These are phyloP conservation scores for Dynastes grantii DNA, from an alignment of 2,888 invertebrate species.

Conservation along the genomic window DNA sequence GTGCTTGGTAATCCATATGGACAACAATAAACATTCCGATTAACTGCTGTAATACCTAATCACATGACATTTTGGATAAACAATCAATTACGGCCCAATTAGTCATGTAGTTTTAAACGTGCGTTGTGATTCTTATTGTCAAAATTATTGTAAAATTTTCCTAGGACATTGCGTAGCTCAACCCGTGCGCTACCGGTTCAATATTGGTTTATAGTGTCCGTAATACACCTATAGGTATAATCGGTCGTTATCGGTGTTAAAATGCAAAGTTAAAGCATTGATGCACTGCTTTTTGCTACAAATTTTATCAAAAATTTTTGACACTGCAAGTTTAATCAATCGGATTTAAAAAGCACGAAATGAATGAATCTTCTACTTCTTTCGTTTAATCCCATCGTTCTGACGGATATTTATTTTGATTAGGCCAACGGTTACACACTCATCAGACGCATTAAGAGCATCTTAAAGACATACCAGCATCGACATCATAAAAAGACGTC, in stretches of 20 bases:
- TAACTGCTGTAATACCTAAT: background rate
- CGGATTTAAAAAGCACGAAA: no score
- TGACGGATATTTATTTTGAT: background rate
- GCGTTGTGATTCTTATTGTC: background rate
- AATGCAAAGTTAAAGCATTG: no score
- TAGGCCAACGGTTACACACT: background rate
- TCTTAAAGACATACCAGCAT: background rate
- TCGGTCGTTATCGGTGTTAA: no score
- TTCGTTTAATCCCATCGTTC: background rate
- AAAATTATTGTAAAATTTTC: background rate
- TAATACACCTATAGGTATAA: no score
- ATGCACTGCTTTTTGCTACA: no score
- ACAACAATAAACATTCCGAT: background rate
- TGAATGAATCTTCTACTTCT: no score
- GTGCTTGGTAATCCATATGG: background rate
- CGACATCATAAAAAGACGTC: background rate
- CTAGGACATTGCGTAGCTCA: no score
- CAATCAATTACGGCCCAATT: background rate
- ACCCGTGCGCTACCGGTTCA: no score
- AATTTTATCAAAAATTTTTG: no score
- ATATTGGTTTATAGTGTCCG: no score
- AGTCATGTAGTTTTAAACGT: background rate
- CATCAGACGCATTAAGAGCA: constrained; percentile 7
- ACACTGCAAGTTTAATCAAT: no score
- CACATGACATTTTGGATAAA: background rate